Percentiles rank a stretch among this genome's conserved stretches.
Evolutionary conservation across 2,888 invertebrate species (phyloP).

Genomic region (Glaucopsyche alexis): DNA sequence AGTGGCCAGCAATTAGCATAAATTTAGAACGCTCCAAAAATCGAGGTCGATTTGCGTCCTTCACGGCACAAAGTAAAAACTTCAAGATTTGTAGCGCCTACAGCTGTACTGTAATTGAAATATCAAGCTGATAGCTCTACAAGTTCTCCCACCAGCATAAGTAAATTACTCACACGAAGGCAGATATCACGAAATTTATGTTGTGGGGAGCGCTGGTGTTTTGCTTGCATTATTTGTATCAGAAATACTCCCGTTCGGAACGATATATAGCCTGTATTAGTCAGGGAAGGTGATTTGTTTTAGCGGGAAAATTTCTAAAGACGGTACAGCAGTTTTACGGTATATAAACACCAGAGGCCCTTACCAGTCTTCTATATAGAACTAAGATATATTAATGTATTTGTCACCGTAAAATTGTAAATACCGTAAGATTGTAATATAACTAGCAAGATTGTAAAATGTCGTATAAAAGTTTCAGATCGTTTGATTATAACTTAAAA

Average conservation of each 20-base stretch:
- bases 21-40: background rate
- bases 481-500: too few species aligned
- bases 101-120: background rate
- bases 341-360: background rate
- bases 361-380: background rate
- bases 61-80: background rate
- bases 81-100: background rate
- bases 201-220: background rate
- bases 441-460: too few species aligned
- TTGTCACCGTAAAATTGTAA: too few species aligned
- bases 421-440: too few species aligned
- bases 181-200: conserved; percentile 1
- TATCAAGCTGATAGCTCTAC: background rate
- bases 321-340: background rate
- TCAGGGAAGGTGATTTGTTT: background rate
- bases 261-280: conserved; percentile 6
- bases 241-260: background rate
- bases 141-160: background rate
- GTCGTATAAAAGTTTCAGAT: too few species aligned
- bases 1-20: background rate
- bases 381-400: too few species aligned
- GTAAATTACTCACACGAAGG: background rate
- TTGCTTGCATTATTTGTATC: conserved; percentile 1
- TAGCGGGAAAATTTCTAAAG: background rate
- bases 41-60: background rate